A percentile compares a stretch with the other conserved stretches of the same genome.
phyloP scores from a whole-genome alignment of 2,888 invertebrate genomes.

The Pollenia labialis region DNA sequence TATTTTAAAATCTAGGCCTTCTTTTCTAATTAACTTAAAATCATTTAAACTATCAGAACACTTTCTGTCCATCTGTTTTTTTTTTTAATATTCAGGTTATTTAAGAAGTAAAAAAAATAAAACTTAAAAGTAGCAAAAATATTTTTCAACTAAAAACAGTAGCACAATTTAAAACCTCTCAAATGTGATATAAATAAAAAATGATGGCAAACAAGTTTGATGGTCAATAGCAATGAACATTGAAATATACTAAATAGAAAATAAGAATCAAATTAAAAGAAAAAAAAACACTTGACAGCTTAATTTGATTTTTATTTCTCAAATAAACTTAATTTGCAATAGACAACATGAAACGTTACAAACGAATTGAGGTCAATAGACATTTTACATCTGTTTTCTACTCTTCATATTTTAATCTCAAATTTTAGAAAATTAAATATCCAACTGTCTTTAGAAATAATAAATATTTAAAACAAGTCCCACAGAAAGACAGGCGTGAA shows the following conservation, averaged over 20 bases:
- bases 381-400: neutral
- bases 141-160: neutral
- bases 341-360: conserved; percentile 6
- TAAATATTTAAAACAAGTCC: too few species aligned
- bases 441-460: neutral
- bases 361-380: conserved; percentile 24
- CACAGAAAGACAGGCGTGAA: too few species aligned
- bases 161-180: neutral
- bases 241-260: conserved; percentile 13
- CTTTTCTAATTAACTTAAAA: too few species aligned
- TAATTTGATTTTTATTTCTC: conserved; percentile 35
- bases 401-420: neutral
- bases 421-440: conserved; percentile 1
- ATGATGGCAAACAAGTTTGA: conserved; percentile 17
- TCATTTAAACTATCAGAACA: neutral
- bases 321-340: conserved; percentile 17
- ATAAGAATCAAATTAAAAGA: neutral
- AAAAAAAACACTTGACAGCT: conserved; percentile 3
- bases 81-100: neutral
- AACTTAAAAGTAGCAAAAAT: neutral
- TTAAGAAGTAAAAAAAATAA: neutral
- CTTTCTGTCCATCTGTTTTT: neutral
- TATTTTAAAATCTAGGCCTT: neutral
- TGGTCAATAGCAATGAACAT: conserved; percentile 9
- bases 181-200: neutral